Evolutionary conservation across 2,888 invertebrate genomes (phyloP), one percentile per base, ranked within the genome.

Genomic region (Sinhomidia bicolor): DNA sequence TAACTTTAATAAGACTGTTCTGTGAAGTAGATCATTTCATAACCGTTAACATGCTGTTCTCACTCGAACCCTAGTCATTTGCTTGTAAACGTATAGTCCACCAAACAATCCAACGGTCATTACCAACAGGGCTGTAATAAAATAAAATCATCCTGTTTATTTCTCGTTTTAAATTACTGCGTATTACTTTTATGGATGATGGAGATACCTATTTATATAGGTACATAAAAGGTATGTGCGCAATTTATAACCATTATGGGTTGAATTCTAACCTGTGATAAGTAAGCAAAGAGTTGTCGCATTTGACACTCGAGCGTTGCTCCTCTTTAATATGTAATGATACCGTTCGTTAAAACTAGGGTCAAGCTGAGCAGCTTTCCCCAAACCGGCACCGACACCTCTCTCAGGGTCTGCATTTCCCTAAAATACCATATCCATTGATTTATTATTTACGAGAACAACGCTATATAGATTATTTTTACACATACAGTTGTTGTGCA

Each of bases 71-170:
- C 95, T 95, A 14, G 95, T 94, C 93, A 96, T 96, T 92, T 96
- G 95, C 81, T 95, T 95, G 94, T 97, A 97, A 81, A 98, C 94
- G 93, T 96, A 95, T 84, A 97, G 95, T 4, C 97, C 97, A 12
- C 96, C 95, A 89, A 95, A 94, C 54, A 95, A 93, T n/a, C 95
- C 96, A 93, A 96, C 95, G 89, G 96, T 95, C 93, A 97, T 95
- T 26, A 97, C 95, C 86, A 96, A 93, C 36, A 96, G 93, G 0
- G 96, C 96, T 88, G 32, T 54, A 2, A 20, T 17, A 78, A 36
- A 14, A 7, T 44, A 44, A 41, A 32, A 79, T 10, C 29, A 10
- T 36, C 23, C 9, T 29, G 9, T 1, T 60, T 79, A 36, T 57
- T 57, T 79, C 3, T 4, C 26, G 3, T 20, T n/a, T 71, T 26